These are phyloP conservation scores for Brachyhypopomus occidentalis DNA, from an alignment of 2,113 vertebrate genomes.

Conservation along the genomic window DNA sequence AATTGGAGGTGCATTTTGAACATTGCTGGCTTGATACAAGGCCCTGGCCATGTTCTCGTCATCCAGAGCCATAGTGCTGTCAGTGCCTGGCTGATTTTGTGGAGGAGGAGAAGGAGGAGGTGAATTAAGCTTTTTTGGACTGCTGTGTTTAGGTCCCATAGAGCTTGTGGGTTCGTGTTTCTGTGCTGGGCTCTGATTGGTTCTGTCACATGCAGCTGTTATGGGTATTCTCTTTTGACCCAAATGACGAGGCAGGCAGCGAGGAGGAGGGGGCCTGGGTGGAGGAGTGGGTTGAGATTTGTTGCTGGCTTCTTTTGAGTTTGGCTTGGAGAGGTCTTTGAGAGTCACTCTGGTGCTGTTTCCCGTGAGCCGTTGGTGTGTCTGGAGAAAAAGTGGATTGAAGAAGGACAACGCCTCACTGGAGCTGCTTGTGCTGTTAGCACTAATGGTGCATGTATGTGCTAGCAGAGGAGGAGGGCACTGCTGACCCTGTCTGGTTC, in stretches of 20 bases:
- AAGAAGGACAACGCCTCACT: slow-evolving; percentile 89
- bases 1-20: slow-evolving; percentile 48
- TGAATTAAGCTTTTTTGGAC: slow-evolving; percentile 69
- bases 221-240: slow-evolving; percentile 80
- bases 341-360: background rate
- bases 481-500: slow-evolving; percentile 76
- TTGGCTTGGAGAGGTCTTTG: background rate
- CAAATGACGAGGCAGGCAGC: slow-evolving; percentile 79
- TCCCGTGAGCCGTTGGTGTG: slow-evolving; percentile 69
- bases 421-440: slow-evolving; percentile 81
- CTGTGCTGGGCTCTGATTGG: slow-evolving; percentile 18
- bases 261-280: slow-evolving; percentile 76
- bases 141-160: slow-evolving; percentile 61
- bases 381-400: slow-evolving; percentile 91
- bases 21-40: slow-evolving; percentile 72
- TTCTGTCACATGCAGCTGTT: slow-evolving; percentile 62
- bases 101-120: slow-evolving; percentile 75
- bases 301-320: background rate
- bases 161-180: slow-evolving; percentile 44
- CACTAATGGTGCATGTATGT: slow-evolving; percentile 75
- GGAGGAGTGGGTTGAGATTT: slow-evolving; percentile 69
- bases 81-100: slow-evolving; percentile 72
- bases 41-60: slow-evolving; percentile 72
- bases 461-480: slow-evolving; percentile 81
- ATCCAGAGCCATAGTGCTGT: slow-evolving; percentile 74